phyloP scores from a whole-genome alignment of 2,113 vertebrate species.

The Colinus virginianus region DNA sequence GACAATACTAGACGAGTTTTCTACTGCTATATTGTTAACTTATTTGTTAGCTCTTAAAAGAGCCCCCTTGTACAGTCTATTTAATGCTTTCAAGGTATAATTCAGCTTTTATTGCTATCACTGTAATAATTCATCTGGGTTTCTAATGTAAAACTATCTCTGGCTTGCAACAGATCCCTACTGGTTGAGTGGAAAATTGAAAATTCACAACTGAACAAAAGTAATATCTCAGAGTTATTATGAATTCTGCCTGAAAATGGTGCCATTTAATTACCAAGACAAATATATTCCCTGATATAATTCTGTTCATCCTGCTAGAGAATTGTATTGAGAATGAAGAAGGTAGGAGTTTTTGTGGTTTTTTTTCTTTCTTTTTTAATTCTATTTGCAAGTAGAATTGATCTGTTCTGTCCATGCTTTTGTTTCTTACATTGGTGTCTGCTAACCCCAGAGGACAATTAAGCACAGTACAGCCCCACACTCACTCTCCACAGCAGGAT shows the following conservation, averaged over 20 bases:
- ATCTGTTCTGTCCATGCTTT: background rate
- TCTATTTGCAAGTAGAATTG: background rate
- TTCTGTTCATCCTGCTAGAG: background rate
- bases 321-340: rapidly evolving
- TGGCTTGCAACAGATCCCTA: background rate
- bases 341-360: background rate
- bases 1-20: background rate
- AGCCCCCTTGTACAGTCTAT: background rate
- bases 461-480: background rate
- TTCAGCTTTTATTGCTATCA: background rate
- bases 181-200: background rate
- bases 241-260: background rate
- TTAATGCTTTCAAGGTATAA: background rate
- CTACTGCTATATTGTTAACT: background rate
- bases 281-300: background rate
- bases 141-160: background rate
- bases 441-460: background rate
- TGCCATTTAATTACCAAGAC: background rate
- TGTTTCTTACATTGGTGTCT: background rate
- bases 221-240: background rate
- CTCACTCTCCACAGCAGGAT: background rate
- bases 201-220: background rate
- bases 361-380: background rate
- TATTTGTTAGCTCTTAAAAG: background rate
- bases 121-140: background rate